Evolutionary conservation across 2,797 vertebrate species (phyloP).

Genomic region (Botia kubotai): DNA sequence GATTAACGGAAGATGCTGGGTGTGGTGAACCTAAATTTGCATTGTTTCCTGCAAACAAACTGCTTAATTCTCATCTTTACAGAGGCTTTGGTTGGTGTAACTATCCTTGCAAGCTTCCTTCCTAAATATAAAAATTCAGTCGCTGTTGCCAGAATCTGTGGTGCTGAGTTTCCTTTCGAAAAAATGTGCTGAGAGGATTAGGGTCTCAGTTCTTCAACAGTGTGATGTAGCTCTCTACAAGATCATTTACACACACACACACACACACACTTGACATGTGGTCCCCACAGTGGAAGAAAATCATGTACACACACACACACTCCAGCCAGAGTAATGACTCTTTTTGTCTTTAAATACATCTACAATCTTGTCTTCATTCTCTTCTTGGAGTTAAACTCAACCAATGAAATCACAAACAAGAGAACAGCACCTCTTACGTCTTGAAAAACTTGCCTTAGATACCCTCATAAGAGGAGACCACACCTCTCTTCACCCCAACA

Average conservation of each 20-base stretch:
- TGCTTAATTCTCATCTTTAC: not conserved
- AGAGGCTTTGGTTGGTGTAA: not conserved
- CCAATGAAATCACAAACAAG: not conserved
- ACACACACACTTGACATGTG: too few species aligned
- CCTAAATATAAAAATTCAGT: constrained; percentile 32
- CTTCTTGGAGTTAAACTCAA: not conserved
- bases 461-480: not conserved
- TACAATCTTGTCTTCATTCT: not conserved
- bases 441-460: not conserved
- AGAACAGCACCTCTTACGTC: not conserved
- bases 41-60: constrained; percentile 5
- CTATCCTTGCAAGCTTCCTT: constrained; percentile 27
- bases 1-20: not conserved
- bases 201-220: not conserved
- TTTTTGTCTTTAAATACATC: too few species aligned
- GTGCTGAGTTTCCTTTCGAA: not conserved
- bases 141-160: constrained; percentile 2
- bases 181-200: not conserved
- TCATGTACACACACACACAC: too few species aligned
- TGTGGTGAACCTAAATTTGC: not conserved
- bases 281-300: too few species aligned
- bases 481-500: constrained; percentile 5
- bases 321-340: too few species aligned
- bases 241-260: too few species aligned
- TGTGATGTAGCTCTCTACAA: not conserved